Evolutionary conservation across 2,113 vertebrate species (phyloP), one percentile per base, ranked within the genome.

Genomic region (Hyla sarda): DNA sequence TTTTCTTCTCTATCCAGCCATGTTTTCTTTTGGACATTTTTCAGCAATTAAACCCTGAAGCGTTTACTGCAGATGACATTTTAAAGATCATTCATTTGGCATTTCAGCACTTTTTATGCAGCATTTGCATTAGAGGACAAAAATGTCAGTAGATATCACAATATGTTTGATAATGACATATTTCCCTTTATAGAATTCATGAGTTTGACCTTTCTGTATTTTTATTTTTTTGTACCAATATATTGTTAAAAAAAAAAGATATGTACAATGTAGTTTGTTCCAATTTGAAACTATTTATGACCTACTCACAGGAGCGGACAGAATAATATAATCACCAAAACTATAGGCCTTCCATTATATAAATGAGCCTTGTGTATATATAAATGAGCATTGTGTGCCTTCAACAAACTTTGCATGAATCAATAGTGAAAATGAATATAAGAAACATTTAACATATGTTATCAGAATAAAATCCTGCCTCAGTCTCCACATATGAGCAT

Each of bases 71-170:
- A 65, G 56, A 81, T 81, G 78, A 81, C 78, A 81, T 81, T 81
- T 81, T 62, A n/a, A 62, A 81, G 65, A 45, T 47, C 56, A 65
- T 81, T 65, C 25, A 81, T 81, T 81, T 81, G 78, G 78, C 56
- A 81, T 81, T 81, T 81, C 78, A 65, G 78, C 56, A 65, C 37
- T n/a, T 81, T 80, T 65, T 47, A 81, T 48, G 78, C 78, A 81
- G 41, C 56, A 81, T 81, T 81, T 81, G 56, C 78, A 65, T 62
- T 65, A 28, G 28, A 60, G 78, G 56, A 65, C 32, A 62, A 47
- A 81, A 65, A 62, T 81, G 56, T 62, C 78, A 62, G 78, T 81
- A 58, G 32, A 47, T 47, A 62, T 62, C 58, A 65, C 56, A 81
- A 23, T 19, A 37, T 62, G 41, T 23, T 65, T 62, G 78, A 81